These are phyloP conservation scores for Therioaphis trifolii DNA, from an alignment of 2,888 invertebrate genomes.

Conservation along the genomic window DNA sequence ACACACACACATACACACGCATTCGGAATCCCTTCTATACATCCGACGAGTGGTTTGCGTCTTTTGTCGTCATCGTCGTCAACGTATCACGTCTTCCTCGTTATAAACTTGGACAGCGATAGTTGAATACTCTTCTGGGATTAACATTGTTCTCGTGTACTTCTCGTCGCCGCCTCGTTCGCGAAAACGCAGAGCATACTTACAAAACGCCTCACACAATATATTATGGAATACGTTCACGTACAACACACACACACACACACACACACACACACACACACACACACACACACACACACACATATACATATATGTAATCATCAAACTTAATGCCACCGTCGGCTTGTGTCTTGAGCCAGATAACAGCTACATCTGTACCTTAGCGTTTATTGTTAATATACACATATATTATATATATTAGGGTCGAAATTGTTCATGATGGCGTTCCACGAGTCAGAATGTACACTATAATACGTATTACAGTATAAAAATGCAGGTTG, in stretches of 20 bases:
- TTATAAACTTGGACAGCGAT: constrained; percentile 36
- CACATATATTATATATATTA: too few species aligned
- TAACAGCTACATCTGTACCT: background rate
- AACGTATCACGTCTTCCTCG: constrained; percentile 32
- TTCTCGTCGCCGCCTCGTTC: background rate
- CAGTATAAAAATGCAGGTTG: too few species aligned
- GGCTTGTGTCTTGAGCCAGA: background rate
- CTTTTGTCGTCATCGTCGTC: constrained; percentile 6
- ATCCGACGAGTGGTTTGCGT: background rate
- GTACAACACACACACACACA: too few species aligned
- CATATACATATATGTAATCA: background rate
- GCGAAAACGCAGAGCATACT: too few species aligned
- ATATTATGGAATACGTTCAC: too few species aligned
- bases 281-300: too few species aligned
- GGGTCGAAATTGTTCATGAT: too few species aligned
- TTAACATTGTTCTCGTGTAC: constrained; percentile 36
- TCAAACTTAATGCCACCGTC: background rate
- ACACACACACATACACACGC: background rate
- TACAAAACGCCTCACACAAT: too few species aligned
- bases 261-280: too few species aligned
- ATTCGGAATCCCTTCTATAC: background rate
- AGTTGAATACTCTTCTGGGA: constrained; percentile 34
- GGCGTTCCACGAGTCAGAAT: background rate
- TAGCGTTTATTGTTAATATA: too few species aligned
- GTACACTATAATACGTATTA: too few species aligned